These are phyloP conservation scores for Polyodon spathula DNA, from an alignment of 2,113 vertebrate species.

Conservation along the genomic window DNA sequence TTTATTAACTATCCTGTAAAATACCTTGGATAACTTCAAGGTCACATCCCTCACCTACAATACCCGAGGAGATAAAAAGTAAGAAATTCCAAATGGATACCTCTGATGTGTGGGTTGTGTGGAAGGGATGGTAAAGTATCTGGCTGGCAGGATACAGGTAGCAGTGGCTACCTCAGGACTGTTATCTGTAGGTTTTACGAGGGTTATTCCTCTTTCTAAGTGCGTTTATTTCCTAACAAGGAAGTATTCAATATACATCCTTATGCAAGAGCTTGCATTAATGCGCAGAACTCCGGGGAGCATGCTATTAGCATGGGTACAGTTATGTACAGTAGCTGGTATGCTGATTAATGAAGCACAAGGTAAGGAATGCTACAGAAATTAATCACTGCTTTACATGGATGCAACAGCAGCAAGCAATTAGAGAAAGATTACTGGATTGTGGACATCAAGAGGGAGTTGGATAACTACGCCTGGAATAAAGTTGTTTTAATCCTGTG, in stretches of 20 bases:
- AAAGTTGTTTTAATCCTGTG: not conserved
- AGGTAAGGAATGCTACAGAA: slow-evolving; percentile 2
- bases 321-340: slow-evolving; percentile 7
- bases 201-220: not conserved
- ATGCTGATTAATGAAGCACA: slow-evolving; percentile 18
- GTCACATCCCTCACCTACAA: too few species aligned
- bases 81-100: too few species aligned
- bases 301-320: slow-evolving; percentile 1
- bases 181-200: too few species aligned
- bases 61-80: too few species aligned
- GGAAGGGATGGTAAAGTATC: too few species aligned
- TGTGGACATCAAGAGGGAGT: not conserved
- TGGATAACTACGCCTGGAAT: not conserved
- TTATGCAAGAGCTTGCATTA: slow-evolving; percentile 8
- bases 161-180: too few species aligned
- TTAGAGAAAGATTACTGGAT: not conserved
- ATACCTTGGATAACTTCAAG: too few species aligned
- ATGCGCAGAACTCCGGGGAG: slow-evolving; percentile 5
- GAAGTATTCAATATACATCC: not conserved
- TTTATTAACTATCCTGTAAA: too few species aligned
- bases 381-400: slow-evolving; percentile 22
- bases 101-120: too few species aligned
- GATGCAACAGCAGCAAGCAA: slow-evolving; percentile 10
- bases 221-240: not conserved
- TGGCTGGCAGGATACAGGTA: too few species aligned